Evolutionary conservation across 2,113 vertebrate species (phyloP), one percentile per base, ranked within the genome.

Genomic region (Phainopepla nitens): DNA sequence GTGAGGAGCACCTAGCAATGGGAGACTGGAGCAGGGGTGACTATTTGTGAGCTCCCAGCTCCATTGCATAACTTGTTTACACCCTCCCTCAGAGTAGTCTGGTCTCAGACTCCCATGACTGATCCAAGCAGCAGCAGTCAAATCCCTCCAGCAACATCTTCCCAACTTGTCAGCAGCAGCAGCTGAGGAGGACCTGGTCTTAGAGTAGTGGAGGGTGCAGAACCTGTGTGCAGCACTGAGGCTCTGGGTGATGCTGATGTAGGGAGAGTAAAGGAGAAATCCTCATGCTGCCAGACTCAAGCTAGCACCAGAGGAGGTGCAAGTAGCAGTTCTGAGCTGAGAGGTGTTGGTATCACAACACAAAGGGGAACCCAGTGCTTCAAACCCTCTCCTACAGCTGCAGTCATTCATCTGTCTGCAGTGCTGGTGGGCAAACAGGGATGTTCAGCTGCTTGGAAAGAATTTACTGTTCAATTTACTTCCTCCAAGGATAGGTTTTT

Each of bases 281-380:
- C 15, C 15, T 73, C 41, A 31, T 14, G 31, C 27, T 82, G 24
- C 33, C 54, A 72, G 45, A 27, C n/a, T 31, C 45, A 28, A 33
- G 36, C 1, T 61, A 27, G 35, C 51, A 82, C 33, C 15, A 25
- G 42, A 62, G n/a, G 28, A 81, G 28, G 31, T 65, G 41, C n/a
- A 68, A 64, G 72, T 45, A 72, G n/a, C 39, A 78, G 36, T 36
- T 91, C 60, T 89, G 56, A 39, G 28, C 16, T 20, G 20, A 77
- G 12, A n/a, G 24, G 27, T 23, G 16, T 8, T 72, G 50, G 33
- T 22, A 57, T 44, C 31, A 57, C 24, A 39, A 65, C n/a, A 60
- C n/a, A 51, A 76, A 77, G 20, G 0, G 0, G 15, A 56, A 70
- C 12, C 20, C 0, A 0, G 12, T 66, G 45, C 58, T 73, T 89